phyloP scores from a whole-genome alignment of 2,888 invertebrate genomes.

The Tetropium fuscum region DNA sequence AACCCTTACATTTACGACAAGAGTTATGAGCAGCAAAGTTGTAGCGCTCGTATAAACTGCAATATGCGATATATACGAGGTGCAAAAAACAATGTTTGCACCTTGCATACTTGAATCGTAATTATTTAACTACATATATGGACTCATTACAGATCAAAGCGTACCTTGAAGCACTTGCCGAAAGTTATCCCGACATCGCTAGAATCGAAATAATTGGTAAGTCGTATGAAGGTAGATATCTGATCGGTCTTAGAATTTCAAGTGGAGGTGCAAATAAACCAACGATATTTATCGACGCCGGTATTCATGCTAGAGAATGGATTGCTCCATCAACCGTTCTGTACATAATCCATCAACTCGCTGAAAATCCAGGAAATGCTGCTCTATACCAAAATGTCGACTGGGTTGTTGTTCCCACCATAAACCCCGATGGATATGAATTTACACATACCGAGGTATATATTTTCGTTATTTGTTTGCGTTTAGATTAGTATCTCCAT shows the following conservation, averaged over 20 bases:
- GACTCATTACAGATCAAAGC: slow-evolving; percentile 48
- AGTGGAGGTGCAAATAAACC: slow-evolving; percentile 69
- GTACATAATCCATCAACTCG: slow-evolving; percentile 74
- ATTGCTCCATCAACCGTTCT: slow-evolving; percentile 74
- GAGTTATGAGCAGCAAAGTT: too few species aligned
- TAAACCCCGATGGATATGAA: slow-evolving; percentile 81
- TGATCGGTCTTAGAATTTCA: slow-evolving; percentile 74
- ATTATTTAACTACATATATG: too few species aligned
- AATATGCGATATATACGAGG: too few species aligned
- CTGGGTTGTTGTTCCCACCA: slow-evolving; percentile 74
- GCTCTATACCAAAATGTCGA: slow-evolving; percentile 72
- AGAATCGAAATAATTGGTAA: slow-evolving; percentile 70
- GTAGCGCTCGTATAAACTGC: too few species aligned
- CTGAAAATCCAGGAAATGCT: slow-evolving; percentile 70
- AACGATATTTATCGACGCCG: slow-evolving; percentile 71
- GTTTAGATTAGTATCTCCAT: too few species aligned
- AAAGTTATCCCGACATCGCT: slow-evolving; percentile 67
- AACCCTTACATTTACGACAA: too few species aligned
- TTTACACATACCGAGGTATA: slow-evolving; percentile 67
- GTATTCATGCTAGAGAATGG: slow-evolving; percentile 78
- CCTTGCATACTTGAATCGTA: too few species aligned
- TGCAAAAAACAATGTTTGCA: too few species aligned
- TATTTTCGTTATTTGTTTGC: too few species aligned
- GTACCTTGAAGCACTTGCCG: slow-evolving; percentile 66
- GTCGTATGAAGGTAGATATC: slow-evolving; percentile 70